phyloP scores from a whole-genome alignment of 2,888 invertebrate species.

The Cantharis rufa region DNA sequence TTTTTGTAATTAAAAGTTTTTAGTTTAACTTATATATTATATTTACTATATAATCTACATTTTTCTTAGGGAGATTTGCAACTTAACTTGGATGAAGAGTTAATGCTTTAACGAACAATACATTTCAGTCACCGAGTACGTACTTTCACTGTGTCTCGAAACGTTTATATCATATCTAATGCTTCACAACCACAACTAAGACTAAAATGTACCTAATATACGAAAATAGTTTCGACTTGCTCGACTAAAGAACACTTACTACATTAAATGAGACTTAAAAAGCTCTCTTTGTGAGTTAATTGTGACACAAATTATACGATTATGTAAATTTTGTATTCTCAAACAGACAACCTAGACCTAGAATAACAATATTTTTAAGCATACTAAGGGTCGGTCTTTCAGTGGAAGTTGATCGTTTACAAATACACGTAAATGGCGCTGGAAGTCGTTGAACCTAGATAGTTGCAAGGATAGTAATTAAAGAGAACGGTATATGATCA shows the following conservation, averaged over 20 bases:
- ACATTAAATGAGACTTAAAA: background rate
- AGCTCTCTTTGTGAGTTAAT: background rate
- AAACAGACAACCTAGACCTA: background rate
- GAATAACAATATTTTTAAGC: background rate
- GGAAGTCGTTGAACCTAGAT: background rate
- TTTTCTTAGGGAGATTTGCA: no score
- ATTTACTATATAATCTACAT: no score
- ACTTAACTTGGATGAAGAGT: background rate
- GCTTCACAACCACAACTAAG: background rate
- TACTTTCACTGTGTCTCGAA: background rate
- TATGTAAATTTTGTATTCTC: background rate
- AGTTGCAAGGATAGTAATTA: background rate
- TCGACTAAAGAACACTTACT: background rate
- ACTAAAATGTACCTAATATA: background rate
- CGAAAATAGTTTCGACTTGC: background rate
- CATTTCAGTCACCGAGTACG: background rate
- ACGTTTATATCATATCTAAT: background rate
- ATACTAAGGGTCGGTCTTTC: background rate
- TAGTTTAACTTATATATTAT: no score
- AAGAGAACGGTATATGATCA: background rate
- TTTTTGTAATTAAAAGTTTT: no score
- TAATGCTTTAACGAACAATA: background rate
- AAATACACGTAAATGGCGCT: background rate
- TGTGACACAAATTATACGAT: background rate
- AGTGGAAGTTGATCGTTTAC: background rate